Conservation (phyloP, 2,113 vertebrate genomes). For the Bos indicus region DNA sequence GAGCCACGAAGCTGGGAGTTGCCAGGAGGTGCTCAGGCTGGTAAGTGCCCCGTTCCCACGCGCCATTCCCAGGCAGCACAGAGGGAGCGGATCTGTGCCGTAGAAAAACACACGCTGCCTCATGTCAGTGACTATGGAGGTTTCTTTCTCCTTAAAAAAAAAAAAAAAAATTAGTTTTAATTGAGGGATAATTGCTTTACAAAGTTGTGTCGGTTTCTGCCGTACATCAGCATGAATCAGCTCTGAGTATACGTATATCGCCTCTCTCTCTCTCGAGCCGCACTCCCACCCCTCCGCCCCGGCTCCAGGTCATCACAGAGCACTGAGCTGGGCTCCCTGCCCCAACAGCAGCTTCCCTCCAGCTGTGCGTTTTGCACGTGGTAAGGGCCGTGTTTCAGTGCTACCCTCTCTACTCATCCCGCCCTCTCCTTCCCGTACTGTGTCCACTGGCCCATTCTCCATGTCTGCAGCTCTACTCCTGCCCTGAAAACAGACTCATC, state of each 20-base stretch:
- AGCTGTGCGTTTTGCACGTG: rapidly evolving
- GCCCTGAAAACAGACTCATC: neutral
- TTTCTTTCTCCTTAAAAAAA: neutral
- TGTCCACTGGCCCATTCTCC: neutral
- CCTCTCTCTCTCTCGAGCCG: neutral
- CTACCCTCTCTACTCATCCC: neutral
- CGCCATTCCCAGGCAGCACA: rapidly evolving
- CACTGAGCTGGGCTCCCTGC: neutral
- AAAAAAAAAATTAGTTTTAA: neutral
- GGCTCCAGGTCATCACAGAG: rapidly evolving
- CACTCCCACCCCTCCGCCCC: no score
- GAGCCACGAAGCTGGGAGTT: no score
- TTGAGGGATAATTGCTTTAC: neutral
- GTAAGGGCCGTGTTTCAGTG: rapidly evolving
- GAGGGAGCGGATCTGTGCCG: rapidly evolving
- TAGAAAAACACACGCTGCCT: neutral
- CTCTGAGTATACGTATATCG: neutral
- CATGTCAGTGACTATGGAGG: neutral
- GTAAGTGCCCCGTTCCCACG: rapidly evolving
- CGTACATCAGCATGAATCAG: neutral
- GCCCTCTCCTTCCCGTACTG: neutral
- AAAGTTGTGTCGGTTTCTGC: neutral
- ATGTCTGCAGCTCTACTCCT: neutral
- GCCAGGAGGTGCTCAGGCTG: rapidly evolving
- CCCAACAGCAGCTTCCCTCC: neutral